Base-by-base conservation (phyloP, 2,113 vertebrate species). In the Pleuronectes platessa region DNA sequence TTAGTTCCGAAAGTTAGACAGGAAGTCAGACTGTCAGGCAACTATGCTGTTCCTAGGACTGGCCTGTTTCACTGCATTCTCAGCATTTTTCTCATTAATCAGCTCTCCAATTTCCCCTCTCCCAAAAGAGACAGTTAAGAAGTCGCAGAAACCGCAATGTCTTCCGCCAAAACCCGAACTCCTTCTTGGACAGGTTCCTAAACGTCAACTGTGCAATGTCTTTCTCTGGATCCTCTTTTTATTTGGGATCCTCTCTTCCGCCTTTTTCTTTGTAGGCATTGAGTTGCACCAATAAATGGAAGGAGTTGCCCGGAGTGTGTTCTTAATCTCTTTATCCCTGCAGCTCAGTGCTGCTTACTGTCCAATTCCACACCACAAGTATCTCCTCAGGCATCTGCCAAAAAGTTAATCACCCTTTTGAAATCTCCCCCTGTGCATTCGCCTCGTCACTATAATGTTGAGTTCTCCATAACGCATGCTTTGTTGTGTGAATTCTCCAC, bases 291-390 rank as follows among this genome's bases (percentile, higher is more conserved):
- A 85, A 42, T 73, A 81, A 87, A 78, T 59, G 59, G 68, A 76
- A 71, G 84, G 86, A 87, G 82, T 76, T 85, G 67, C 80, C 73
- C 20, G 9, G 68, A 81, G 68, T 75, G 63, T 84, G 72, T 54
- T 69, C 81, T 78, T 92, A 92, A 93, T 91, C 91, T 85, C 70
- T 87, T 93, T 87, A 92, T 89, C 88, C 88, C 70, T 54, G 21
- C 80, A 89, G 88, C 74, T 80, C 86, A 62, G 31, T 66, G 47
- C 74, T 76, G 67, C 82, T 88, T 86, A 89, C 71, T 83, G 78
- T 88, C 83, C 68, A 78, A 77, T 84, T 84, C 61, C 76, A 54
- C 72, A 81, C 78, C 23, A 24, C 53, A 59, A 81, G 54, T 45
- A 83, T 80, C 74, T 77, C 81, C 54, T 54, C 61, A 61, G 67